Conservation (phyloP, 2,888 invertebrate genomes). For the Zeuzera pyrina region DNA sequence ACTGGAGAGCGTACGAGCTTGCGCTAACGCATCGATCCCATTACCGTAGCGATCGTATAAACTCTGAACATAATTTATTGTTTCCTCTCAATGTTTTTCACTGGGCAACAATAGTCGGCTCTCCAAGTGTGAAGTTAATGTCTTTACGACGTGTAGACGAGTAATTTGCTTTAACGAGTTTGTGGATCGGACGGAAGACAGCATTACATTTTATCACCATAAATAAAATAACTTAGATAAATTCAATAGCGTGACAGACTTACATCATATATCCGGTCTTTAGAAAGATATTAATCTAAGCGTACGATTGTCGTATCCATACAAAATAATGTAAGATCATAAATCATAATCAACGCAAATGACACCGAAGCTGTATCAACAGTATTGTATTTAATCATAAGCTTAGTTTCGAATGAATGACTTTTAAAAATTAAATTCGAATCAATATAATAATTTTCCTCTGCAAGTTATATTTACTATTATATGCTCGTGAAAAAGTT, state of each 20-base stretch:
- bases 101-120: slow-evolving; percentile 54
- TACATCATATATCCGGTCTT: neutral
- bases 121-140: slow-evolving; percentile 50
- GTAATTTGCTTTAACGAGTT: slow-evolving; percentile 49
- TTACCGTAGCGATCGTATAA: slow-evolving; percentile 63
- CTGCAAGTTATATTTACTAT: too few relatives aligned
- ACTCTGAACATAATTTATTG: slow-evolving; percentile 68
- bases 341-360: neutral
- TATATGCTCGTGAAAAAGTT: too few relatives aligned
- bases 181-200: slow-evolving; percentile 22
- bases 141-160: slow-evolving; percentile 56
- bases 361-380: too few relatives aligned
- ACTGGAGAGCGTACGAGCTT: slow-evolving; percentile 26
- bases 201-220: slow-evolving; percentile 21
- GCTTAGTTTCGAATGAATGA: too few relatives aligned
- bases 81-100: slow-evolving; percentile 66
- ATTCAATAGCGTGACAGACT: slow-evolving; percentile 15
- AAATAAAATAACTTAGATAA: slow-evolving; percentile 9
- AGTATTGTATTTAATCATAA: too few relatives aligned
- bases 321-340: neutral
- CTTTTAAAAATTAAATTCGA: too few relatives aligned
- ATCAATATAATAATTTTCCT: too few relatives aligned
- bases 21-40: slow-evolving; percentile 41
- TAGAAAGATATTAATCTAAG: neutral
- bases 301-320: neutral